Base-by-base conservation (phyloP, 2,888 invertebrate species). In the Lepetodrilus schrolli region DNA sequence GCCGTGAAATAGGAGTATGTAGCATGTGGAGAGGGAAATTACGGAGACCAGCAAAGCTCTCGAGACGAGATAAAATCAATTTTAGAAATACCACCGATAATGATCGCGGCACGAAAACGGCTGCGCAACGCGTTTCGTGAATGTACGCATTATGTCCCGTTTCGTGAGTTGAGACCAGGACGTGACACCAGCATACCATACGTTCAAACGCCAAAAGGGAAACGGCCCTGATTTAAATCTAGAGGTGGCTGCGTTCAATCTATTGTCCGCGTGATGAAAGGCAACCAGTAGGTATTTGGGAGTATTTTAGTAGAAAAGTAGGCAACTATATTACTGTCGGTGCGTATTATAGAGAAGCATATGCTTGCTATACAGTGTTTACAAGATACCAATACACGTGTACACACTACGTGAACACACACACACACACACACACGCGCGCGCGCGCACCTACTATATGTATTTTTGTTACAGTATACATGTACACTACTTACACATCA, bases 1-100 rank as follows among this genome's bases (percentile, higher is more conserved):
- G 13, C 58, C 58, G 58, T 58, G 58, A 58, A 58, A 58, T 58
- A 30, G 26, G 58, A 58, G 58, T 58, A 58, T 58, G 58, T 58
- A 58, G 58, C 58, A 58, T 58, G 58, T 58, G 30, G 58, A 58
- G 58, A 58, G 58, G 58, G 58, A 58, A 58, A 58, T 58, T 58
- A 58, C 58, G 30, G 58, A 58, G 58, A n/a, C 58, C 58, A 30
- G 58, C 58, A 34, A 30, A 30, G 58, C 58, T 58, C 58, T 58
- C 58, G 58, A 58, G 58, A 58, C 58, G 58, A 23, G 58, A 58
- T 58, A 58, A 58, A 58, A 58, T 58, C 58, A 58, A 58, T 58
- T 58, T 58, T 58, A 17, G 58, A 58, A 58, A 58, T 58, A 58
- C 58, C 58, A 30, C 58, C 58, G 58, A 30, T 58, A 58, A 58